These are phyloP conservation scores for Liparis tanakae DNA, from an alignment of 2,797 vertebrate genomes.

Conservation along the genomic window DNA sequence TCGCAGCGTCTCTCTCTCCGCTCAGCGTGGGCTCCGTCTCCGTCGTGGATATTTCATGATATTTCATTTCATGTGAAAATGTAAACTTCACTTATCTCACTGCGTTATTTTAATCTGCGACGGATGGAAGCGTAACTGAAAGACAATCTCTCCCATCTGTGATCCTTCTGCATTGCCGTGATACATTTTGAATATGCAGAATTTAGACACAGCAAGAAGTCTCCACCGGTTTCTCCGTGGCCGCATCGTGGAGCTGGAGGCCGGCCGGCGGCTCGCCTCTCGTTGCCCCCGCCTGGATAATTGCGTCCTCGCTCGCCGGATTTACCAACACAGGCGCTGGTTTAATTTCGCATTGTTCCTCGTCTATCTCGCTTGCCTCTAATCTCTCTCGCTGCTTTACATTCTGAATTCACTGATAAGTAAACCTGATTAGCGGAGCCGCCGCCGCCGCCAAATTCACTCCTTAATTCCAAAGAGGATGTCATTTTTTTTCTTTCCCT, in stretches of 20 bases:
- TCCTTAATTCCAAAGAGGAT: slow-evolving; percentile 47
- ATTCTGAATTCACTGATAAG: slow-evolving; percentile 66
- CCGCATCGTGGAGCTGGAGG: slow-evolving; percentile 58
- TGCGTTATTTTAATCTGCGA: neutral
- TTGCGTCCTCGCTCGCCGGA: slow-evolving; percentile 57
- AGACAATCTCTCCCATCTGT: slow-evolving; percentile 34
- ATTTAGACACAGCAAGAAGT: slow-evolving; percentile 27
- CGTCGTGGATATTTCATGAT: slow-evolving; percentile 62
- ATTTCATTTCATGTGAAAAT: slow-evolving; percentile 28
- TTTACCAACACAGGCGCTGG: slow-evolving; percentile 50
- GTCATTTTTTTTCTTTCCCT: neutral
- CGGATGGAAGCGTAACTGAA: slow-evolving; percentile 10
- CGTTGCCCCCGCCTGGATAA: slow-evolving; percentile 67
- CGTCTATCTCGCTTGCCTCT: slow-evolving; percentile 11
- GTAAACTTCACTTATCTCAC: slow-evolving; percentile 23
- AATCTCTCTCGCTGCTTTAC: slow-evolving; percentile 38
- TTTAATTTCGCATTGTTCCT: slow-evolving; percentile 62
- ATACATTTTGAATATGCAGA: slow-evolving; percentile 34
- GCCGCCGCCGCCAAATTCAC: slow-evolving; percentile 50
- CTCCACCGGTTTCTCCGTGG: slow-evolving; percentile 42
- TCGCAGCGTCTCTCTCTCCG: slow-evolving; percentile 15
- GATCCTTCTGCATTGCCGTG: slow-evolving; percentile 10
- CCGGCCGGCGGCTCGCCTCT: slow-evolving; percentile 15
- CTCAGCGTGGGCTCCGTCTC: slow-evolving; percentile 28
- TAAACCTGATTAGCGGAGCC: slow-evolving; percentile 66